Evolutionary conservation across 1,140 invertebrate genomes (phyloP), one percentile per base, ranked within the genome.

Genomic region (Augochlora pura): DNA sequence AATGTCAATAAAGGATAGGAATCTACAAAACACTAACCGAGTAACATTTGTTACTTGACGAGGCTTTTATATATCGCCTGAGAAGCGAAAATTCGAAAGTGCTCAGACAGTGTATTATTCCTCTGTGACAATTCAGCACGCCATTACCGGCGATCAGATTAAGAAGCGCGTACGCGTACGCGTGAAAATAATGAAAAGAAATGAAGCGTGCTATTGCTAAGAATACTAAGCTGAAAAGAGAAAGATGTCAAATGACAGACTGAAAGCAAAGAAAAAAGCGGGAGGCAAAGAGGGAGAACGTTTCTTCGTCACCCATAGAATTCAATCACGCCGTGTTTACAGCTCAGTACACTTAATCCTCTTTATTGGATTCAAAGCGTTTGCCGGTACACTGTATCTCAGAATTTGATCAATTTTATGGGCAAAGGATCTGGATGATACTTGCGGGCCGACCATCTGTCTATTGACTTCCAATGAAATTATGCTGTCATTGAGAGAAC

Each of bases 261-360:
- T 54, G 52, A 84, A 68, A 68, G 21, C 39, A 16, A 52, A 38
- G 69, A 70, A 38, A 32, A 49, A 49, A 70, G 21, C 46, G 38
- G 3, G 18, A 70, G 46, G 70, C 49, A 68, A 46, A 10, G 63
- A 80, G 64, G 42, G 42, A 68, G 57, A 64, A 38, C 49, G 74
- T 83, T 83, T 73, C 77, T 84, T 83, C 81, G 73, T 82, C 85
- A 67, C 84, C 80, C 82, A 65, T 89, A 87, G 86, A 87, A 90
- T 91, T 90, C 89, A 88, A 91, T 92, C 88, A 90, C 88, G 87
- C 86, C 84, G 82, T 88, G 86, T 91, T 91, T 90, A 91, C 89
- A 89, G 87, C 85, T 88, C 85, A 87, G 87, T 87, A 88, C 88
- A 88, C 88, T 91, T 88, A 88, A 91, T 91, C 86, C 87, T 82